Conservation (phyloP, 2,888 invertebrate genomes). For the Archips xylosteana region DNA sequence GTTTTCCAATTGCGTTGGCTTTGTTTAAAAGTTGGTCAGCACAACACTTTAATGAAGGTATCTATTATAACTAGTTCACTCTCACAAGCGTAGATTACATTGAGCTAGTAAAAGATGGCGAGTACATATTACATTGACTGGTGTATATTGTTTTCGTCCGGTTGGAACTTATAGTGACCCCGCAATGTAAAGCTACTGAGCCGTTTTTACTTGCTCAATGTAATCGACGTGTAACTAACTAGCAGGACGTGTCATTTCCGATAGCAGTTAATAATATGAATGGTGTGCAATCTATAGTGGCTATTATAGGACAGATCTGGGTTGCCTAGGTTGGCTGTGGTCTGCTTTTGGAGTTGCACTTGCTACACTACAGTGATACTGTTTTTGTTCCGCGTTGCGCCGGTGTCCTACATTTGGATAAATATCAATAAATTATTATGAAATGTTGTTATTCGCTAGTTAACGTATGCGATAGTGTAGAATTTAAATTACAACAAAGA, state of each 20-base stretch:
- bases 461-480: neutral
- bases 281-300: slow-evolving; percentile 23
- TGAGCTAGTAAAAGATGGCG: neutral
- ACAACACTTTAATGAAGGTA: slow-evolving; percentile 4
- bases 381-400: slow-evolving; percentile 43
- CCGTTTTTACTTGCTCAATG: neutral
- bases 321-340: slow-evolving; percentile 26
- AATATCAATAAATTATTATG: slow-evolving; percentile 19
- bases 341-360: slow-evolving; percentile 39
- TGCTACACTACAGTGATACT: slow-evolving; percentile 30
- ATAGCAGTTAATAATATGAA: slow-evolving; percentile 29
- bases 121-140: neutral
- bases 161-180: neutral
- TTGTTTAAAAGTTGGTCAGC: slow-evolving; percentile 2
- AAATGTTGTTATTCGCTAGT: neutral
- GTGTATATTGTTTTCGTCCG: neutral
- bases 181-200: neutral
- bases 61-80: neutral
- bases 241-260: slow-evolving; percentile 19
- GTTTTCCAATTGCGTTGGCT: slow-evolving; percentile 23
- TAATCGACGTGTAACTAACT: neutral
- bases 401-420: slow-evolving; percentile 38
- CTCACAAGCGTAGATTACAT: neutral
- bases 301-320: slow-evolving; percentile 30
- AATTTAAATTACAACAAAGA: neutral